Percentiles rank a stretch among this genome's conserved stretches.
These are phyloP conservation scores for Nysson spinosus DNA, from an alignment of 2,888 invertebrate species.

Conservation along the genomic window DNA sequence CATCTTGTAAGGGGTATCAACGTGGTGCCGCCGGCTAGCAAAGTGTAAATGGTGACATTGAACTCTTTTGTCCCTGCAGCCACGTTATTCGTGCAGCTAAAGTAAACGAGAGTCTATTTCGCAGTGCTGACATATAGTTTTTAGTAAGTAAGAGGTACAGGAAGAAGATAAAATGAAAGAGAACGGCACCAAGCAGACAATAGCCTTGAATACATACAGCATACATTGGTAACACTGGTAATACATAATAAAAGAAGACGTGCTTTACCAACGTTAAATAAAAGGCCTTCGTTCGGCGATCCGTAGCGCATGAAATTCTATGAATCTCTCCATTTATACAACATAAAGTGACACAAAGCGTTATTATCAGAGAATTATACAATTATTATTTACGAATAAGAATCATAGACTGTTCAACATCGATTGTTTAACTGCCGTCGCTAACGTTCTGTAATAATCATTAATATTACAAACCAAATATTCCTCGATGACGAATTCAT, in stretches of 20 bases:
- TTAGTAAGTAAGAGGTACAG: conserved; percentile 1
- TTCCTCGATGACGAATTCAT: too few species aligned
- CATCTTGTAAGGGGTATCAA: too few species aligned
- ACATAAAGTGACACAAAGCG: too few species aligned
- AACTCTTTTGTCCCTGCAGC: background rate
- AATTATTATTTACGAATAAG: too few species aligned
- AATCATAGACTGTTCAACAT: too few species aligned
- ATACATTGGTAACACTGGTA: background rate
- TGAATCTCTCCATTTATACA: background rate
- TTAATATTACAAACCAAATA: too few species aligned
- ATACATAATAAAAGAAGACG: conserved; percentile 1
- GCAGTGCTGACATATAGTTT: conserved; percentile 1
- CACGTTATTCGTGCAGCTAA: background rate
- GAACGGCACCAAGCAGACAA: conserved; percentile 23
- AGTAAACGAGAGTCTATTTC: background rate
- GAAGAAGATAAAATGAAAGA: conserved; percentile 15
- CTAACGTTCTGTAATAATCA: too few species aligned
- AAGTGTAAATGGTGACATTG: too few species aligned
- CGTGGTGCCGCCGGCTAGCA: too few species aligned
- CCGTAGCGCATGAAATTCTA: background rate
- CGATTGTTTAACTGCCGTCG: too few species aligned
- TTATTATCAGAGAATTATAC: too few species aligned
- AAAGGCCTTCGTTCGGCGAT: background rate
- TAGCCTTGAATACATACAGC: conserved; percentile 5
- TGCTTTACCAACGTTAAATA: background rate